A percentile compares a stretch with the other conserved stretches of the same genome.
Conservation (phyloP, 1,140 invertebrate genomes). For the Ostrea edulis region DNA sequence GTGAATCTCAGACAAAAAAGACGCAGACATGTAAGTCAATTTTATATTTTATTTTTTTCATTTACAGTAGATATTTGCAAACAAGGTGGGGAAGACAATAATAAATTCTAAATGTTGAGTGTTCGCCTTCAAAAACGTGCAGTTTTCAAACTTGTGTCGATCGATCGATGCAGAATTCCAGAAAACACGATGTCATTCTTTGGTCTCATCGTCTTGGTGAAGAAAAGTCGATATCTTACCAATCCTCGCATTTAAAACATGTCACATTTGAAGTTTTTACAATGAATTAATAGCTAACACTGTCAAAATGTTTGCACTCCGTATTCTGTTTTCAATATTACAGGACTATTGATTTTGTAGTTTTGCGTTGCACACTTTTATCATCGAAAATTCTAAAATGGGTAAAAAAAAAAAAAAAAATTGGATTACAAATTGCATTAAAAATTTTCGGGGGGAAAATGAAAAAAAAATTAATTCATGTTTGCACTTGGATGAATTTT, state of each 20-base stretch:
- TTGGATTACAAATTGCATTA: too few species aligned
- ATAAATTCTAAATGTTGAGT: neutral
- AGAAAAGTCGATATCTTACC: slow-evolving; percentile 4
- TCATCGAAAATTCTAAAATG: too few species aligned
- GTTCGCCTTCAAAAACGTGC: neutral
- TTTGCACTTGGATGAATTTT: too few species aligned
- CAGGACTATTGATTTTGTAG: too few species aligned
- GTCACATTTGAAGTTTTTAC: neutral
- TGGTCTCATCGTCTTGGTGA: neutral
- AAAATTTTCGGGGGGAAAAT: too few species aligned
- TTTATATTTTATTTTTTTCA: neutral
- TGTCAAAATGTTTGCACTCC: too few species aligned
- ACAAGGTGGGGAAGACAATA: neutral
- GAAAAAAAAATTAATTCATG: too few species aligned
- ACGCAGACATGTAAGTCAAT: slow-evolving; percentile 58
- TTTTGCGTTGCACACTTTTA: too few species aligned
- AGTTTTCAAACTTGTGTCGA: slow-evolving; percentile 4
- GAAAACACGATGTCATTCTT: slow-evolving; percentile 1
- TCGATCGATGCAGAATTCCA: slow-evolving; percentile 19
- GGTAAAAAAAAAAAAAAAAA: too few species aligned
- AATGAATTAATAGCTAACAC: neutral
- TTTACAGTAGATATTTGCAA: neutral
- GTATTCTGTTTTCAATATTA: too few species aligned
- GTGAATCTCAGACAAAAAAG: slow-evolving; percentile 62
- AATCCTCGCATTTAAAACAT: neutral